phyloP scores from a whole-genome alignment of 2,113 vertebrate species.

The Pteronura brasiliensis region DNA sequence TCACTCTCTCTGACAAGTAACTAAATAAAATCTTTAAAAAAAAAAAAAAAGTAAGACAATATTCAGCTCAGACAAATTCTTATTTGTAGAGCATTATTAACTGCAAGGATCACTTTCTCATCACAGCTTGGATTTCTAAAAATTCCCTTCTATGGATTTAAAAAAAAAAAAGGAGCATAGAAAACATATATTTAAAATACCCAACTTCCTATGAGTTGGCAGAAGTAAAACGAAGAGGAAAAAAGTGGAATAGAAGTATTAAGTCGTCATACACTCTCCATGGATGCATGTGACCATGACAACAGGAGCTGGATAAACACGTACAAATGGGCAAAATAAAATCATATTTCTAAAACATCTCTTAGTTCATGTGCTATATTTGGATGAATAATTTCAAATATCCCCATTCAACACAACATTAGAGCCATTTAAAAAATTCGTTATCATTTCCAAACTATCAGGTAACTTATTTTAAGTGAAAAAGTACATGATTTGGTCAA shows the following conservation, averaged over 20 bases:
- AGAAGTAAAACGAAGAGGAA: background rate
- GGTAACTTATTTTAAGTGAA: background rate
- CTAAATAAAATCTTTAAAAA: too few species aligned
- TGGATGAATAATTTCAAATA: background rate
- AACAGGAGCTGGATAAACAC: background rate
- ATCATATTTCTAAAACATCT: background rate
- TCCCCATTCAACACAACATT: background rate
- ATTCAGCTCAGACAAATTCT: background rate
- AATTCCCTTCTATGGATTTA: background rate
- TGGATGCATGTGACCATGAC: background rate
- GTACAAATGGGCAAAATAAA: background rate
- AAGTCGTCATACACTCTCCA: background rate
- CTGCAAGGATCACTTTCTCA: background rate
- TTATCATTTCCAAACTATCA: background rate
- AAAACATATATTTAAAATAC: background rate
- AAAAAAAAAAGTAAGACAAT: background rate
- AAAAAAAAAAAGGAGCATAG: background rate
- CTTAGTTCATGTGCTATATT: background rate
- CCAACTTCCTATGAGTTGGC: background rate
- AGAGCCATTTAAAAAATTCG: background rate
- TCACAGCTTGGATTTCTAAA: background rate
- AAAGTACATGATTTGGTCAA: background rate
- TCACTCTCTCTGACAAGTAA: too few species aligned
- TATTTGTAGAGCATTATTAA: background rate
- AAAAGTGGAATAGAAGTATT: background rate